Evolutionary conservation across 2,797 vertebrate genomes (phyloP), one percentile per base, ranked within the genome.

Genomic region (Eremophila alpestris): DNA sequence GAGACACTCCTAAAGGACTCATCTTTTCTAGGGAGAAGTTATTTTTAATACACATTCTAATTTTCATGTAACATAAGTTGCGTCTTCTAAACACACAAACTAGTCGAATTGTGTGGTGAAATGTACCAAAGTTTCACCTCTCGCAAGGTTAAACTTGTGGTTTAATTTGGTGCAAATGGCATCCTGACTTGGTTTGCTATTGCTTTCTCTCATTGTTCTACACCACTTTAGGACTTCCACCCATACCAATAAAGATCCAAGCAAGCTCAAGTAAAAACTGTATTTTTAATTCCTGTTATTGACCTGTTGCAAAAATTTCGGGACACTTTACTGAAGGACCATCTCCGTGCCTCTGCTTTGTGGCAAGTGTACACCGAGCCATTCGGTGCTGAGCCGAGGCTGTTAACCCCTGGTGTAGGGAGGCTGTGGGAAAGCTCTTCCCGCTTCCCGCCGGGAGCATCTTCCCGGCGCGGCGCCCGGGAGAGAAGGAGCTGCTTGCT

Each of bases 401-500:
- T 59, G 51, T 11, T 27, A 10, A 19, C 22, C 6, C 11, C 29
- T 0, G 13, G 3, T 3, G 10, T 7, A 46, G 3, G n/a, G 27
- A 12, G 49, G 10, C 13, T 10, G 17, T 0, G 7, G 65, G 55
- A 6, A 41, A 34, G 23, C 43, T 16, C 5, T 10, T 6, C 18
- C 16, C 4, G 10, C 3, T 0, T 78, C 59, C 54, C 62, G 9
- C 5, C 10, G 16, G 63, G 43, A 11, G 36, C 4, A 4, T 7
- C 41, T 26, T 11, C 14, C 15, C 3, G 2, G 17, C 6, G 46
- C 9, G 32, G 23, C 3, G 18, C 74, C 46, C 19, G 2, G 49
- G 13, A 68, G 6, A 94, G 58, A 73, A 55, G 83, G 96, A 86
- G 95, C 95, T 84, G 22, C 94, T 63, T 96, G 96, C 95, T 96